Base-by-base conservation (phyloP, 2,113 vertebrate genomes). In the Perognathus longimembris region DNA sequence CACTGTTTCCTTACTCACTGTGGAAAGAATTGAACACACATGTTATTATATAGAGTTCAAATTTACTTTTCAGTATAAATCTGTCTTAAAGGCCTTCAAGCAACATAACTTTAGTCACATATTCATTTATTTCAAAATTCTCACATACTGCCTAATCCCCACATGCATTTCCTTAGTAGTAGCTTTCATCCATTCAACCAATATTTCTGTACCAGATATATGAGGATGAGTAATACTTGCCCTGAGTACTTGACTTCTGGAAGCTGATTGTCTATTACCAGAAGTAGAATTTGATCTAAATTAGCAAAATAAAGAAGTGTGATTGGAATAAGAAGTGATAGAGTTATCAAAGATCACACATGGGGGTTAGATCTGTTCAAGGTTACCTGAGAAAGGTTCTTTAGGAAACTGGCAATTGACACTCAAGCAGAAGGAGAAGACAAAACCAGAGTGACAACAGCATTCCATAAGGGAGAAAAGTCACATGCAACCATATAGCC, bases 11-110 rank as follows among this genome's bases (percentile, higher is more conserved):
- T 78, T 36, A 40, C 26, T 86, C 3, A 45, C 3, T 30, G 2
- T n/a, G 66, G 32, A 85, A 79, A 77, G 18, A 66, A 59, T 10
- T 30, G 22, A 81, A 74, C 61, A 61, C 8, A 17, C 11, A 17
- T n/a, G 1, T 26, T 67, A 63, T 40, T 74, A 50, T 54, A 3
- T 83, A 30, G 40, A 34, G 67, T 81, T 73, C 74, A 6, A 81
- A 88, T 12, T 90, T 42, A 71, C 10, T 83, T 88, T 77, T 75
- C 69, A 59, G 42, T 86, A 4, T 86, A 28, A 81, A 11, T 89
- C 64, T 67, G 45, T 85, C 1, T 64, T 45, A 45, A 45, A 45
- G 45, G 45, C 9, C 45, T 45, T 45, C 50, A 54, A 54, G 14
- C 14, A 54, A 17, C 15, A 18, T 54, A 17, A 17, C 50, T 20